These are phyloP conservation scores for Drosophila sulfurigaster DNA, from an alignment of 1,140 invertebrate genomes.

Conservation along the genomic window DNA sequence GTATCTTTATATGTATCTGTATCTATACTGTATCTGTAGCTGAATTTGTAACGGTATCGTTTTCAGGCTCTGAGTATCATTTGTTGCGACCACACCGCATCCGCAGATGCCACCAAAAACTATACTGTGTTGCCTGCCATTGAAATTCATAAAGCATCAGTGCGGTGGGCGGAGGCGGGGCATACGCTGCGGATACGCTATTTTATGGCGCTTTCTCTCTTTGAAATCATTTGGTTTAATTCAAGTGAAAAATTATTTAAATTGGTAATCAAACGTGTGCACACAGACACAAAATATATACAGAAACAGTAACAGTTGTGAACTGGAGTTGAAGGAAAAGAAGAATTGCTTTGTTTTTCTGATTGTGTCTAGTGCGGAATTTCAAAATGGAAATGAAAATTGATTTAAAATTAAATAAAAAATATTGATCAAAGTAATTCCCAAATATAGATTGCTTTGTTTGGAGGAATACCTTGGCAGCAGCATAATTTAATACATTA, in stretches of 20 bases:
- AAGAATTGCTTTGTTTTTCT: slow-evolving; percentile 42
- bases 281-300: slow-evolving; percentile 21
- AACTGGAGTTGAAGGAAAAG: background rate
- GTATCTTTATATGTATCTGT: background rate
- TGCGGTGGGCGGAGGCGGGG: slow-evolving; percentile 12
- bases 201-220: slow-evolving; percentile 60
- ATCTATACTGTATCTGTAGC: slow-evolving; percentile 13
- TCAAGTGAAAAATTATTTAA: slow-evolving; percentile 84
- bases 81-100: slow-evolving; percentile 42
- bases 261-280: slow-evolving; percentile 80
- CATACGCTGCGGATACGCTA: slow-evolving; percentile 11
- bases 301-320: background rate
- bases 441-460: slow-evolving; percentile 11
- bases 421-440: slow-evolving; percentile 74
- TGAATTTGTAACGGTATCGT: slow-evolving; percentile 35
- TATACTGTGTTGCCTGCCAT: slow-evolving; percentile 50
- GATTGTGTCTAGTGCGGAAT: slow-evolving; percentile 37
- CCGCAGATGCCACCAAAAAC: slow-evolving; percentile 50
- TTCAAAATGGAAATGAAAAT: slow-evolving; percentile 64
- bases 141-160: slow-evolving; percentile 82
- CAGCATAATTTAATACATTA: background rate
- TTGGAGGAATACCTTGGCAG: background rate
- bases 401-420: slow-evolving; percentile 67
- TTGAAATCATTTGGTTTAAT: slow-evolving; percentile 82
- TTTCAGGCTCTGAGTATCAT: slow-evolving; percentile 32